These are phyloP conservation scores for Automeris io DNA, from an alignment of 2,888 invertebrate genomes.

Conservation along the genomic window DNA sequence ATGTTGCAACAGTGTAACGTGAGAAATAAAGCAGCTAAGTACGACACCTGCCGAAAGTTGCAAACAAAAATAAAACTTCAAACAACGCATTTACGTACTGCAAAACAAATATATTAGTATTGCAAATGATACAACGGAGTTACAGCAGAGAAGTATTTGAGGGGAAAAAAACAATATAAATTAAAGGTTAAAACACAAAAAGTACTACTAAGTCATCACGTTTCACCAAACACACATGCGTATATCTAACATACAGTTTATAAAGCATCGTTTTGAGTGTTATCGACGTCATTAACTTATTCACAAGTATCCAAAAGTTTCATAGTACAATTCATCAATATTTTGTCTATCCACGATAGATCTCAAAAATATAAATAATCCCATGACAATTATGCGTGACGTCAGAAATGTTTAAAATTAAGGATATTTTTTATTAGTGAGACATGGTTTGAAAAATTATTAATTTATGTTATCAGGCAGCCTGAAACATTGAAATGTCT, in stretches of 20 bases:
- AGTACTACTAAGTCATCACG: constrained; percentile 30
- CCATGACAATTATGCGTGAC: too few species aligned
- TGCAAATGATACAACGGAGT: constrained; percentile 33
- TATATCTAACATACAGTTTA: background rate
- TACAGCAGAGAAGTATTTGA: constrained; percentile 28
- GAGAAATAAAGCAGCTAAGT: constrained; percentile 89
- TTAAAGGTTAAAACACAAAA: constrained; percentile 33
- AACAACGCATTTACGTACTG: constrained; percentile 36
- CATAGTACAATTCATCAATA: too few species aligned
- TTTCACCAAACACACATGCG: constrained; percentile 3
- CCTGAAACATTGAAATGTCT: too few species aligned
- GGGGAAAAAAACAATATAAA: constrained; percentile 16
- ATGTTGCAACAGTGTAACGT: constrained; percentile 93
- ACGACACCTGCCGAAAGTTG: constrained; percentile 81
- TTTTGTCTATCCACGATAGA: too few species aligned
- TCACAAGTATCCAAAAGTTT: too few species aligned
- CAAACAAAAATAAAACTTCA: constrained; percentile 44
- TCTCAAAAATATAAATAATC: too few species aligned
- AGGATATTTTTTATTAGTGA: too few species aligned
- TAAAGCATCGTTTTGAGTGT: background rate
- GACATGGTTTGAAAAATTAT: too few species aligned
- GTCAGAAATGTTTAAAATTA: too few species aligned
- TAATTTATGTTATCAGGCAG: too few species aligned
- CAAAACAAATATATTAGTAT: constrained; percentile 56
- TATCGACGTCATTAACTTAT: too few species aligned